These are phyloP conservation scores for Betta splendens DNA, from an alignment of 2,797 vertebrate species.

Conservation along the genomic window DNA sequence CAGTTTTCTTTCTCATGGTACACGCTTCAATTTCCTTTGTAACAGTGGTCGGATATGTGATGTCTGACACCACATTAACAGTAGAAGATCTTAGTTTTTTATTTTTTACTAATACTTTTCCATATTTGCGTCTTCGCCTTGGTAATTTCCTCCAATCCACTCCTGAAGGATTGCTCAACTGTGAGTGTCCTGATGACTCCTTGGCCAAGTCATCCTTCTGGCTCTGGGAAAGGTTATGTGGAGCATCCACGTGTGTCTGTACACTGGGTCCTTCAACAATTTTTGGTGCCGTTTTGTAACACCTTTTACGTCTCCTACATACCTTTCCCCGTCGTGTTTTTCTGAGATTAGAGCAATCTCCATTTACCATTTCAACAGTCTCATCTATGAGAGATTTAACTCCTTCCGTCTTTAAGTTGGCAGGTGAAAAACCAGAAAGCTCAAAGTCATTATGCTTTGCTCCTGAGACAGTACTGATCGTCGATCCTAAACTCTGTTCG, in stretches of 20 bases:
- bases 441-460: conserved; percentile 41
- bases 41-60: conserved; percentile 2
- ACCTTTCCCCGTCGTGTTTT: conserved; percentile 34
- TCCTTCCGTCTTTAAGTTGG: conserved; percentile 39
- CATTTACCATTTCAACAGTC: conserved; percentile 24
- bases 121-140: conserved; percentile 37
- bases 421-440: conserved; percentile 35
- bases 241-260: conserved; percentile 23
- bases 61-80: conserved; percentile 8
- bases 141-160: conserved; percentile 44
- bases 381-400: conserved; percentile 32
- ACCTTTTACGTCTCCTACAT: conserved; percentile 12
- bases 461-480: conserved; percentile 23
- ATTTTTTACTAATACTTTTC: conserved; percentile 25
- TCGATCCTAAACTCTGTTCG: conserved; percentile 23
- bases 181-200: conserved; percentile 12
- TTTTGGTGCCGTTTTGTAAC: conserved; percentile 24
- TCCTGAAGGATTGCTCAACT: conserved; percentile 21
- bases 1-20: conserved; percentile 70
- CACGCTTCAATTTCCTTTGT: conserved; percentile 37
- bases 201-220: conserved; percentile 11
- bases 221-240: conserved; percentile 7
- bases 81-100: conserved; percentile 25
- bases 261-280: conserved; percentile 27
- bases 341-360: conserved; percentile 21